Evolutionary conservation across 1,140 invertebrate species (phyloP).

Genomic region (Bursaphelenchus mucronatus): DNA sequence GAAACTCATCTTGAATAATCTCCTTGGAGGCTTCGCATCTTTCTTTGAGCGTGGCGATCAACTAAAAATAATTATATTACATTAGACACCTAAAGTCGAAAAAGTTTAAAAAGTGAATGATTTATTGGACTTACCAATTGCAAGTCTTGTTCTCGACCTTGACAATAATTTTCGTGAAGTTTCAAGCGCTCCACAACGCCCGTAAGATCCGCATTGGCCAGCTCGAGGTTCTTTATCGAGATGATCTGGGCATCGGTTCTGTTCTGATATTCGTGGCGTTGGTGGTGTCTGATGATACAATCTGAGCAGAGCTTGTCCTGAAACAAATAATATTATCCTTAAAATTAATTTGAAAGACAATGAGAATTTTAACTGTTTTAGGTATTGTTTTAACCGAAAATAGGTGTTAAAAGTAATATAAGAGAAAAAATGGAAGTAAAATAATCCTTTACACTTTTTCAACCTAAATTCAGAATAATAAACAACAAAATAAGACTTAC

Average conservation of each 20-base stretch:
- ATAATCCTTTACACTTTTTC: not conserved
- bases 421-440: not conserved
- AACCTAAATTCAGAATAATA: not conserved
- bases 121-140: not conserved
- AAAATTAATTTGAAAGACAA: not conserved
- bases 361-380: not conserved
- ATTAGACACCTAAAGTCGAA: too few relatives aligned
- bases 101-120: not conserved
- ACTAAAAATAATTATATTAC: too few relatives aligned
- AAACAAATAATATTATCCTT: not conserved
- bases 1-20: too few relatives aligned
- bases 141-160: constrained; percentile 1
- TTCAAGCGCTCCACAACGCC: not conserved
- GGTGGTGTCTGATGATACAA: constrained; percentile 9
- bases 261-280: not conserved
- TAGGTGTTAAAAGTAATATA: not conserved
- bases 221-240: not conserved
- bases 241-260: not conserved
- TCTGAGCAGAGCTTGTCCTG: not conserved
- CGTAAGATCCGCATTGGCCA: constrained; percentile 4
- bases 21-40: too few relatives aligned
- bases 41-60: too few relatives aligned
- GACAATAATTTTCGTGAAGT: constrained; percentile 6
- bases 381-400: not conserved
- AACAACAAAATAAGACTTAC: not conserved